phyloP scores from a whole-genome alignment of 2,113 vertebrate species.

The Zosterops japonicus region DNA sequence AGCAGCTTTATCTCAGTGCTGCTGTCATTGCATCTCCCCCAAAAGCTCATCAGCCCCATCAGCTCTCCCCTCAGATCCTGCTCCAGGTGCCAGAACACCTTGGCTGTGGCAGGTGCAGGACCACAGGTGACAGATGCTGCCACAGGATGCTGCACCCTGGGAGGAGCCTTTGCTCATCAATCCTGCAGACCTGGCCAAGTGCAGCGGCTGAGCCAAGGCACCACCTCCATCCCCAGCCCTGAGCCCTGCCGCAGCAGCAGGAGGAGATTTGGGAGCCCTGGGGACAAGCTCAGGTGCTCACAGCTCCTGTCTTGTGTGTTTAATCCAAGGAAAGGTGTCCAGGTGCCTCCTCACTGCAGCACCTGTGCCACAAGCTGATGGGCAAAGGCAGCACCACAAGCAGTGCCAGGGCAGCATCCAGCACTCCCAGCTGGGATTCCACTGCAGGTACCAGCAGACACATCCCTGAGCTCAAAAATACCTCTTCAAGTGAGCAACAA shows the following conservation, averaged over 20 bases:
- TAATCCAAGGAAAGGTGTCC: neutral
- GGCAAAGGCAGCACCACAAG: neutral
- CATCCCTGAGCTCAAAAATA: neutral
- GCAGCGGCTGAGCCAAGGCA: neutral
- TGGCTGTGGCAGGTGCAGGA: neutral
- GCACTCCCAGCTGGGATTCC: neutral
- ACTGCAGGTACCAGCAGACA: neutral
- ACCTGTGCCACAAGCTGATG: neutral
- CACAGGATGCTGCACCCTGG: neutral
- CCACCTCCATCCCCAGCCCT: fast-evolving
- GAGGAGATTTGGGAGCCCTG: neutral
- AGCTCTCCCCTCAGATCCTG: constrained; percentile 56
- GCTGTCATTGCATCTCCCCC: constrained; percentile 50
- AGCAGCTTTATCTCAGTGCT: constrained; percentile 51
- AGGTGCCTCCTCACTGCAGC: neutral
- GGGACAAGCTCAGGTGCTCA: neutral
- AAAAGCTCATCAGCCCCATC: neutral
- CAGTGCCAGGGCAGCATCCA: neutral
- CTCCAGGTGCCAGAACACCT: neutral
- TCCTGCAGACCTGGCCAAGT: neutral
- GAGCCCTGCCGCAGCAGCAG: neutral
- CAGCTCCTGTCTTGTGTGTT: neutral
- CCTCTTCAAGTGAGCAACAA: neutral
- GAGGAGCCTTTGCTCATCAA: neutral
- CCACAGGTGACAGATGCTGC: neutral